Evolutionary conservation across 2,888 invertebrate genomes (phyloP).

Genomic region (Mycalesis mineus): DNA sequence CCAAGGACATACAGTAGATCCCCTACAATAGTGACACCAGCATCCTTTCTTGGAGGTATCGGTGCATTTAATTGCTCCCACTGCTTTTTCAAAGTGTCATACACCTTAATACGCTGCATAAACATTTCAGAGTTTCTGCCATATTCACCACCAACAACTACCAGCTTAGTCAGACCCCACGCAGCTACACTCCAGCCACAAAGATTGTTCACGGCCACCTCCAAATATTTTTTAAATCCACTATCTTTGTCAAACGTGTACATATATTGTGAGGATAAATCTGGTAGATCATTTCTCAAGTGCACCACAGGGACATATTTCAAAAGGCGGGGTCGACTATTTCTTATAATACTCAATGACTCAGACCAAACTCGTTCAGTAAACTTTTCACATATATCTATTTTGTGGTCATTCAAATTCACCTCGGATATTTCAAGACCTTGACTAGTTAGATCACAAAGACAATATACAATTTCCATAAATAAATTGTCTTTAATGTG

Average conservation of each 20-base stretch:
- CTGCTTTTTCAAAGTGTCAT: constrained; percentile 51
- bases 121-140: constrained; percentile 59
- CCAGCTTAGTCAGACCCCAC: constrained; percentile 56
- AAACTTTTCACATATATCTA: constrained; percentile 41
- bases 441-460: constrained; percentile 38
- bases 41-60: constrained; percentile 56
- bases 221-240: constrained; percentile 55
- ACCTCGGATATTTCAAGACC: constrained; percentile 34
- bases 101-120: constrained; percentile 57
- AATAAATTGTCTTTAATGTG: constrained; percentile 43
- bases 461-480: constrained; percentile 51
- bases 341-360: constrained; percentile 43
- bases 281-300: constrained; percentile 40
- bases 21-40: constrained; percentile 49
- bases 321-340: constrained; percentile 45
- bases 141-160: constrained; percentile 60
- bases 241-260: constrained; percentile 44
- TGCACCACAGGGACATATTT: constrained; percentile 47
- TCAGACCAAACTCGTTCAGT: constrained; percentile 56
- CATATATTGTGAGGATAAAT: constrained; percentile 45
- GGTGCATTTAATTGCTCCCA: constrained; percentile 58
- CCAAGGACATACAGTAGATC: constrained; percentile 58
- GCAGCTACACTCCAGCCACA: constrained; percentile 67
- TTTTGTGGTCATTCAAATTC: constrained; percentile 36
- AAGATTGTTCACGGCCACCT: constrained; percentile 54